phyloP scores from a whole-genome alignment of 2,888 invertebrate species.

The Orthosia cruda region DNA sequence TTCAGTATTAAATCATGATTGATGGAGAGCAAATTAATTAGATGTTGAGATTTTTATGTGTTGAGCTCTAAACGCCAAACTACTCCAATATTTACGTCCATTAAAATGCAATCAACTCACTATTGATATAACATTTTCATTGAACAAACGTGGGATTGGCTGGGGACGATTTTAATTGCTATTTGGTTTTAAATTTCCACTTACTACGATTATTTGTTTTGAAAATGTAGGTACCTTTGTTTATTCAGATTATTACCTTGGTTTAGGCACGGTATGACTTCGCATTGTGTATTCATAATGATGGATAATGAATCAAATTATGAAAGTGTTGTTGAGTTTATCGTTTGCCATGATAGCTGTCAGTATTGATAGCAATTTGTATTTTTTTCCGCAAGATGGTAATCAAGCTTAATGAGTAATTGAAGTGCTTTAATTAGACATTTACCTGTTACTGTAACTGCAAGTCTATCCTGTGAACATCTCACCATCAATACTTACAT shows the following conservation, averaged over 20 bases:
- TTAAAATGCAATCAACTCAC: conserved; percentile 72
- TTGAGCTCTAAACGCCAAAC: conserved; percentile 42
- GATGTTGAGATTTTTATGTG: conserved; percentile 49
- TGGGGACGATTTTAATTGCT: conserved; percentile 52
- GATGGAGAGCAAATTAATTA: conserved; percentile 55
- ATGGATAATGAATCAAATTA: conserved; percentile 27
- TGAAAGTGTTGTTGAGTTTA: conserved; percentile 35
- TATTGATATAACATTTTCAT: conserved; percentile 68
- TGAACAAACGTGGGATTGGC: conserved; percentile 62
- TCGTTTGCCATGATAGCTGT: conserved; percentile 37
- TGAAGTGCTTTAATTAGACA: conserved; percentile 10
- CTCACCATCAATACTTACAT: too few relatives aligned
- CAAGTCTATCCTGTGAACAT: too few relatives aligned
- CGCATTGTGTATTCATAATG: conserved; percentile 31
- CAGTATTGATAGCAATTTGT: conserved; percentile 30
- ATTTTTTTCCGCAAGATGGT: conserved; percentile 21
- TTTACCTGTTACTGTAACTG: conserved; percentile 1
- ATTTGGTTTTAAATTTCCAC: conserved; percentile 48
- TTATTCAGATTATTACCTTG: conserved; percentile 24
- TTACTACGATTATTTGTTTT: conserved; percentile 38
- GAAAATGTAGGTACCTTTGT: conserved; percentile 7
- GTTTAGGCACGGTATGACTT: conserved; percentile 11
- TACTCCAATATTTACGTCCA: conserved; percentile 68
- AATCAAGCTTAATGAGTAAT: conserved; percentile 27
- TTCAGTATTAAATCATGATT: conserved; percentile 49